Percentiles rank a stretch among this genome's conserved stretches.
These are phyloP conservation scores for Platichthys flesus DNA, from an alignment of 2,113 vertebrate genomes.

Conservation along the genomic window DNA sequence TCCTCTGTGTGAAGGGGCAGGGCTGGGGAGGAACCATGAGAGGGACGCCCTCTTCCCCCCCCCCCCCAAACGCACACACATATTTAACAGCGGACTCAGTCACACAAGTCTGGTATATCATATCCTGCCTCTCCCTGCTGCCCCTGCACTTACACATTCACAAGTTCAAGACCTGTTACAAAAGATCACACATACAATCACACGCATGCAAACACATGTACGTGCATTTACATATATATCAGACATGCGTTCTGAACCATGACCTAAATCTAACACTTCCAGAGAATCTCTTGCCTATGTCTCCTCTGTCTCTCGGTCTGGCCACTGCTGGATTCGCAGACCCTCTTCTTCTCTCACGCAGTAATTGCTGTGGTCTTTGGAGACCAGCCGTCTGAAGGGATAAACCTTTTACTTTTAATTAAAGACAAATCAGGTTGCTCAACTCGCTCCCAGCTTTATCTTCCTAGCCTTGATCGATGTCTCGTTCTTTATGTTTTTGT, in stretches of 20 bases:
- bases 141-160: conserved; percentile 22
- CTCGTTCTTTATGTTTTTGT: conserved; percentile 61
- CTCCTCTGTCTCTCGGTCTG: conserved; percentile 2
- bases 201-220: neutral
- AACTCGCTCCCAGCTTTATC: conserved; percentile 39
- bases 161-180: neutral
- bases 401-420: conserved; percentile 74
- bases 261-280: neutral
- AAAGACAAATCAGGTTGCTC: conserved; percentile 64
- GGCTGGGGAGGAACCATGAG: conserved; percentile 64
- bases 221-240: neutral
- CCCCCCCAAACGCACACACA: neutral
- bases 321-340: neutral
- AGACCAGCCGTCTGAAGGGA: conserved; percentile 56
- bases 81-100: neutral
- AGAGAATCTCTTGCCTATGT: neutral
- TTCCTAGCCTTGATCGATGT: conserved; percentile 61
- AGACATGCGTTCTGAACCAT: neutral
- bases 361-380: conserved; percentile 63
- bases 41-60: conserved; percentile 64
- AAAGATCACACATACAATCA: neutral
- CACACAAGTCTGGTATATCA: conserved; percentile 46
- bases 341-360: conserved; percentile 51
- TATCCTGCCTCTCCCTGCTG: conserved; percentile 38
- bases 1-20: conserved; percentile 74